phyloP scores from a whole-genome alignment of 2,113 vertebrate genomes.

The Neogobius melanostomus region DNA sequence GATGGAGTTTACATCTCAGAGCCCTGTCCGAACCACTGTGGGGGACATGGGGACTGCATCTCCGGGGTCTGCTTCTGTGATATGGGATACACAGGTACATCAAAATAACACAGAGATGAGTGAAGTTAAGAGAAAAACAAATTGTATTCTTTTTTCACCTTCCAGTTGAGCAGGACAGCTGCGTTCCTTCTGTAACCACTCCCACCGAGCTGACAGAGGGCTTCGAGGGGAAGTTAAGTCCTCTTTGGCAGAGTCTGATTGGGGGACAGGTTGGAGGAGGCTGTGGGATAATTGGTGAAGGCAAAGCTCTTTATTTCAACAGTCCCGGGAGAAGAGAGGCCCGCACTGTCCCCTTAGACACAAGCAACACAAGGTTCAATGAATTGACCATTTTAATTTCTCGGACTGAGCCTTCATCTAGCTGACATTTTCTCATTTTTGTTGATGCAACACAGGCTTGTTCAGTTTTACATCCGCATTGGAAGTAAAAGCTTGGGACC shows the following conservation, averaged over 20 bases:
- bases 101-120: neutral
- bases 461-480: constrained; percentile 96
- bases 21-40: constrained; percentile 93
- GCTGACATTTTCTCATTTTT: neutral
- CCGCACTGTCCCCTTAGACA: constrained; percentile 88
- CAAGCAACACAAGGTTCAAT: constrained; percentile 88
- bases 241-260: constrained; percentile 92
- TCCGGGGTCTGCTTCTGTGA: constrained; percentile 98
- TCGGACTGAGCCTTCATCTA: neutral
- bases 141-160: neutral
- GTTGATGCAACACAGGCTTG: constrained; percentile 74
- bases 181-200: constrained; percentile 86
- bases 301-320: constrained; percentile 92
- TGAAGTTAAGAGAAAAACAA: neutral
- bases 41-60: constrained; percentile 92
- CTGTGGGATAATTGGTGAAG: constrained; percentile 89
- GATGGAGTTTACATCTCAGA: constrained; percentile 97
- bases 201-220: constrained; percentile 92
- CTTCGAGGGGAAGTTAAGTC: constrained; percentile 95
- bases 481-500: constrained; percentile 90
- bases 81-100: constrained; percentile 90
- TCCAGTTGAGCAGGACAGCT: constrained; percentile 90
- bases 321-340: constrained; percentile 91
- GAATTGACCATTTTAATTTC: neutral
- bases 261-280: constrained; percentile 89